Evolutionary conservation across 2,888 invertebrate genomes (phyloP).

Genomic region (Eupithecia subumbrata): DNA sequence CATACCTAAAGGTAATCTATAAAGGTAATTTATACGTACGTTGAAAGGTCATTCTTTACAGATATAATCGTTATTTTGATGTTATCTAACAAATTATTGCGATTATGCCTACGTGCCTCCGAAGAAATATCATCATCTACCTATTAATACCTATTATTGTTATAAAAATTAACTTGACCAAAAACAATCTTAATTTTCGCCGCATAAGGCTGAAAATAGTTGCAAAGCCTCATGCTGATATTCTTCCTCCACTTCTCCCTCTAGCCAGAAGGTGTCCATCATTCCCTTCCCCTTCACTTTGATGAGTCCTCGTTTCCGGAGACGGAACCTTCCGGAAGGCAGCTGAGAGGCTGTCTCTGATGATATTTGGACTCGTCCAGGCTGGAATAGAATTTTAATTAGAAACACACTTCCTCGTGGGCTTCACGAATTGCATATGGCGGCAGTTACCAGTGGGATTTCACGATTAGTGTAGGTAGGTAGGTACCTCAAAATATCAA

Average conservation of each 20-base stretch:
- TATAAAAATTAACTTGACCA: not conserved
- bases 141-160: not conserved
- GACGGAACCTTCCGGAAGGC: conserved; percentile 85
- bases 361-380: conserved; percentile 88
- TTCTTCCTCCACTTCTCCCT: conserved; percentile 83
- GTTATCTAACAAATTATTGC: not conserved
- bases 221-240: conserved; percentile 74
- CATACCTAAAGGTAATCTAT: not conserved
- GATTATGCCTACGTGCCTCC: conserved; percentile 16
- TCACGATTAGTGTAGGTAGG: not conserved
- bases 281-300: conserved; percentile 95
- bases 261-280: conserved; percentile 93
- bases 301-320: conserved; percentile 89
- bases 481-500: too few relatives aligned
- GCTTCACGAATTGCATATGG: not conserved
- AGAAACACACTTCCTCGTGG: not conserved
- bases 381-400: conserved; percentile 54
- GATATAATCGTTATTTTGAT: conserved; percentile 8
- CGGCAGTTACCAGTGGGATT: not conserved
- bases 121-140: not conserved
- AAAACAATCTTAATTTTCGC: conserved; percentile 54
- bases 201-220: conserved; percentile 69
- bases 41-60: not conserved
- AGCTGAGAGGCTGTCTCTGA: conserved; percentile 87
- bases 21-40: not conserved